A percentile compares a stretch with the other conserved stretches of the same genome.
Conservation (phyloP, 2,888 invertebrate species). For the Brachynemurus nebulosus region DNA sequence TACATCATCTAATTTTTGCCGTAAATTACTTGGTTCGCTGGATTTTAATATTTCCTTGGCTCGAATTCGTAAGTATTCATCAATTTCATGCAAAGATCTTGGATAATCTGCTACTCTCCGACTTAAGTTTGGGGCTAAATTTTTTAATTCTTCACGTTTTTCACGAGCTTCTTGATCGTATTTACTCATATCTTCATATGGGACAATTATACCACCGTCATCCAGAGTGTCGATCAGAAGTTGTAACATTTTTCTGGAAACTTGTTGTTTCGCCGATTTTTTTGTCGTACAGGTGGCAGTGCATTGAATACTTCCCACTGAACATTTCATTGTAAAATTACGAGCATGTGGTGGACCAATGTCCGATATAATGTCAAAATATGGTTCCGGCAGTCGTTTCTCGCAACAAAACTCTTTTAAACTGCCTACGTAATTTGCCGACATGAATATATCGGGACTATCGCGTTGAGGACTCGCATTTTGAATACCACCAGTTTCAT, state of each 20-base stretch:
- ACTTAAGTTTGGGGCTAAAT: background rate
- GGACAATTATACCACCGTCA: constrained; percentile 5
- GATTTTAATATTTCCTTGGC: background rate
- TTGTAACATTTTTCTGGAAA: constrained; percentile 26
- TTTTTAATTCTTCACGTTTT: background rate
- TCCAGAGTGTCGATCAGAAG: constrained; percentile 12
- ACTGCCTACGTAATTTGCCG: constrained; percentile 4
- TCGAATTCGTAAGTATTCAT: background rate
- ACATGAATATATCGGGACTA: background rate
- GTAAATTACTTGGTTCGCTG: background rate
- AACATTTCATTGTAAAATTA: constrained; percentile 29
- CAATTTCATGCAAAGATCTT: background rate
- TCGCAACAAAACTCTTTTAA: constrained; percentile 9
- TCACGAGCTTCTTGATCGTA: background rate
- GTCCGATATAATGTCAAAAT: constrained; percentile 27
- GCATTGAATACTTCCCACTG: constrained; percentile 26
- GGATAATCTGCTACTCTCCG: background rate
- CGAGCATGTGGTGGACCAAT: constrained; percentile 33
- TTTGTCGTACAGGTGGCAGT: constrained; percentile 31
- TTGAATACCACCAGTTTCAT: background rate
- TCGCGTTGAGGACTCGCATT: background rate
- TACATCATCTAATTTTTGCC: background rate
- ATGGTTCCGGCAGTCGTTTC: constrained; percentile 24
- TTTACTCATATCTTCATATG: constrained; percentile 6
- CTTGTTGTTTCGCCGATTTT: constrained; percentile 34